These are phyloP conservation scores for Octopus sinensis DNA, from an alignment of 1,140 invertebrate genomes.

Conservation along the genomic window DNA sequence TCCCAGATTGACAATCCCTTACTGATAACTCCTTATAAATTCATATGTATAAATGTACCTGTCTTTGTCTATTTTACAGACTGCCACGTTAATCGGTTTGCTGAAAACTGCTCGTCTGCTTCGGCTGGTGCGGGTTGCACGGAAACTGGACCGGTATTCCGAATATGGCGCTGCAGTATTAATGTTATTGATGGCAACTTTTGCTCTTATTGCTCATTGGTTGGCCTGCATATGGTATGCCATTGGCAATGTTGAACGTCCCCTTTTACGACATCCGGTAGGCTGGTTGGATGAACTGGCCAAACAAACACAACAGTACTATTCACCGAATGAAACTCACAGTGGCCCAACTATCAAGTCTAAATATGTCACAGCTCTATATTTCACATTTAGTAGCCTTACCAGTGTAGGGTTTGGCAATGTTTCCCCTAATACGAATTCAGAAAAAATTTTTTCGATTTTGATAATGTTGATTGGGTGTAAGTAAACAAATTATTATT, in stretches of 20 bases:
- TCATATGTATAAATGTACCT: slow-evolving; percentile 10
- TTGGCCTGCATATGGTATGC: slow-evolving; percentile 99
- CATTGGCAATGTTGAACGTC: slow-evolving; percentile 88
- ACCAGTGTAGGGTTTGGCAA: slow-evolving; percentile 98
- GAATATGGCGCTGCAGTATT: slow-evolving; percentile 98
- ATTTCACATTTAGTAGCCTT: slow-evolving; percentile 93
- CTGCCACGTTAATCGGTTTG: slow-evolving; percentile 95
- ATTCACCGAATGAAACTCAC: slow-evolving; percentile 41
- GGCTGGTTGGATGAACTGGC: slow-evolving; percentile 92
- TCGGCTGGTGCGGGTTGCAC: slow-evolving; percentile 89
- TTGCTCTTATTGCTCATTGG: slow-evolving; percentile 98
- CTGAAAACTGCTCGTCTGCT: slow-evolving; percentile 95
- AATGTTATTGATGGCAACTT: slow-evolving; percentile 93
- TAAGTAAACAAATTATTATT: slow-evolving; percentile 37
- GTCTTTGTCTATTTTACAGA: slow-evolving; percentile 65
- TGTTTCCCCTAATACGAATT: slow-evolving; percentile 91
- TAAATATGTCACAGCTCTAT: slow-evolving; percentile 88
- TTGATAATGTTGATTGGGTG: slow-evolving; percentile 59
- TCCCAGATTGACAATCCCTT: too few species aligned
- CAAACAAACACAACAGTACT: slow-evolving; percentile 51
- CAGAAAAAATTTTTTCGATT: slow-evolving; percentile 75
- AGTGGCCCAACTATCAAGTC: slow-evolving; percentile 56
- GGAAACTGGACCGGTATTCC: slow-evolving; percentile 97
- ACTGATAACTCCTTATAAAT: neutral
- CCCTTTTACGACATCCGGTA: slow-evolving; percentile 62